Evolutionary conservation across 2,113 vertebrate genomes (phyloP).

Genomic region (Terrapene triunguis): DNA sequence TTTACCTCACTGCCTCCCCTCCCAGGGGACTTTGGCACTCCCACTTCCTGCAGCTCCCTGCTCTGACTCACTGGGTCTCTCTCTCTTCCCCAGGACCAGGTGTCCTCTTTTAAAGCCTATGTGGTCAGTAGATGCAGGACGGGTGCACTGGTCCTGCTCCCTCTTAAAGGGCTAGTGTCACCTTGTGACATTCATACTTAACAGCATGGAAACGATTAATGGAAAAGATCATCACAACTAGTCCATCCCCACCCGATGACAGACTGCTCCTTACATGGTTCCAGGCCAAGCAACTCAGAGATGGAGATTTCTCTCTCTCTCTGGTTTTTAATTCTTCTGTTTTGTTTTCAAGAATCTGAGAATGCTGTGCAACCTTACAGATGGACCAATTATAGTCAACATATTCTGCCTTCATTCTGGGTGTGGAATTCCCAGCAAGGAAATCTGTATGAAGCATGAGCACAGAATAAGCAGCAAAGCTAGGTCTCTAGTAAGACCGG

Average conservation of each 20-base stretch:
- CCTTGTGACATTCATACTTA: neutral
- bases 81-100: neutral
- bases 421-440: neutral
- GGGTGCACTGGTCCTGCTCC: neutral
- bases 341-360: neutral
- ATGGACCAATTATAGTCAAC: neutral
- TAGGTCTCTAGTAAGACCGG: neutral
- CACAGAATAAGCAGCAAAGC: neutral
- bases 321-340: neutral
- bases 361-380: accelerated
- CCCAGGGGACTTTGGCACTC: neutral
- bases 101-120: neutral
- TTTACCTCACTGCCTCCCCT: neutral
- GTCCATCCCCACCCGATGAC: neutral
- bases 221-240: neutral
- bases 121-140: neutral
- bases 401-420: neutral
- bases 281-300: neutral
- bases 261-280: neutral
- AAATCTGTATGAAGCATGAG: neutral
- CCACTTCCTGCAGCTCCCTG: neutral
- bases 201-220: neutral
- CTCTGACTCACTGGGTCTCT: neutral
- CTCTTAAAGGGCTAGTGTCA: neutral
- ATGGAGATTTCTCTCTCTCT: accelerated